Evolutionary conservation across 2,888 invertebrate species (phyloP).

Genomic region (Dinocampus coccinellae): DNA sequence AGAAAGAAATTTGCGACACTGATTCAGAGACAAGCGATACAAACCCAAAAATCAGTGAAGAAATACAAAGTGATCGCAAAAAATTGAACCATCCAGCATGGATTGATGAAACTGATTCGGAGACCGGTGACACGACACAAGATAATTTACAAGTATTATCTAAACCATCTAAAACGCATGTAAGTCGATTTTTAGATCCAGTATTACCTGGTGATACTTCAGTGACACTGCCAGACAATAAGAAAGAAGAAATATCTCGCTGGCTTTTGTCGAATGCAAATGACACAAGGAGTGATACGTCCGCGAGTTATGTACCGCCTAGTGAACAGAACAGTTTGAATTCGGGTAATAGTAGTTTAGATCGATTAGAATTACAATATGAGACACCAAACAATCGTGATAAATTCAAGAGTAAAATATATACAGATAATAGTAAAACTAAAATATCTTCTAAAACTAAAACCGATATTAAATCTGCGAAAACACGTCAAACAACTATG

Average conservation of each 20-base stretch:
- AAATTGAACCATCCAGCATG: constrained; percentile 24
- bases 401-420: constrained; percentile 40
- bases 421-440: neutral
- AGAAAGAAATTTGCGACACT: constrained; percentile 39
- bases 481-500: constrained; percentile 40
- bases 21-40: constrained; percentile 26
- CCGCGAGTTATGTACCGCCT: constrained; percentile 53
- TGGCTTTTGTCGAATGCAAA: constrained; percentile 59
- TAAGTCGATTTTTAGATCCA: constrained; percentile 43
- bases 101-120: constrained; percentile 46
- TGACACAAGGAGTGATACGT: constrained; percentile 53
- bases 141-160: constrained; percentile 5
- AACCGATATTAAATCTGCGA: constrained; percentile 8
- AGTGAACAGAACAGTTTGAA: constrained; percentile 52
- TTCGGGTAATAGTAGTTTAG: constrained; percentile 65
- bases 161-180: constrained; percentile 44
- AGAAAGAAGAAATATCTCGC: constrained; percentile 57
- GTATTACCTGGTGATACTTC: neutral
- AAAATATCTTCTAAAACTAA: neutral
- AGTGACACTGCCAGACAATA: constrained; percentile 35
- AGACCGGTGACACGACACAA: constrained; percentile 41
- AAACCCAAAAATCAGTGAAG: constrained; percentile 12
- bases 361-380: constrained; percentile 61
- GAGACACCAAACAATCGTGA: constrained; percentile 67
- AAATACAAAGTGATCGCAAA: neutral